phyloP scores from a whole-genome alignment of 2,888 invertebrate genomes.

The Bellardia pandia region DNA sequence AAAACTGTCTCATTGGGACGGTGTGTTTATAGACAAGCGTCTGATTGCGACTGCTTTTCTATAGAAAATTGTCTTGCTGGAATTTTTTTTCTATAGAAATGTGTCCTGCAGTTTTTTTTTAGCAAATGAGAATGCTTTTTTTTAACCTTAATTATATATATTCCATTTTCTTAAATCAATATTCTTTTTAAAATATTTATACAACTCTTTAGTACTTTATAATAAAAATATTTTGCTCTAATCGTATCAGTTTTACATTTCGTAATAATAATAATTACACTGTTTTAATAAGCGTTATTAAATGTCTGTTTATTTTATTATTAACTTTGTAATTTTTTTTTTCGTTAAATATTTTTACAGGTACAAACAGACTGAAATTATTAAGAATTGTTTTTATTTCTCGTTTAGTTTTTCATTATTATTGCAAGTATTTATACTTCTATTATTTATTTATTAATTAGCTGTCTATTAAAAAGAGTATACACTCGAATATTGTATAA shows the following conservation, averaged over 20 bases:
- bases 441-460: conserved; percentile 27
- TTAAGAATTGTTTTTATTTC: conserved; percentile 8
- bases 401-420: background rate
- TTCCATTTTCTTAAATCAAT: no score
- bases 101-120: no score
- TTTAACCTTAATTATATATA: no score
- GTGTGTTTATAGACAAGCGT: no score
- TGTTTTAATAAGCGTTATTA: conserved; percentile 35
- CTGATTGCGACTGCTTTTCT: no score
- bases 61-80: no score
- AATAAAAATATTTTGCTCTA: no score
- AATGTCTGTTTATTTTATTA: conserved; percentile 36
- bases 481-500: conserved; percentile 45
- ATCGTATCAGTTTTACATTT: background rate
- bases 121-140: no score
- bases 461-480: conserved; percentile 9
- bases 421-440: no score
- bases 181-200: background rate
- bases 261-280: conserved; percentile 5
- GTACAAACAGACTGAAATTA: conserved; percentile 25
- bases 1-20: no score
- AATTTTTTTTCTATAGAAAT: no score
- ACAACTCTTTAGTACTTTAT: background rate
- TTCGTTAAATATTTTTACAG: background rate
- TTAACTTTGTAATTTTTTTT: background rate